Conservation (phyloP, 2,797 vertebrate species). For the Aphelocoma californica region DNA sequence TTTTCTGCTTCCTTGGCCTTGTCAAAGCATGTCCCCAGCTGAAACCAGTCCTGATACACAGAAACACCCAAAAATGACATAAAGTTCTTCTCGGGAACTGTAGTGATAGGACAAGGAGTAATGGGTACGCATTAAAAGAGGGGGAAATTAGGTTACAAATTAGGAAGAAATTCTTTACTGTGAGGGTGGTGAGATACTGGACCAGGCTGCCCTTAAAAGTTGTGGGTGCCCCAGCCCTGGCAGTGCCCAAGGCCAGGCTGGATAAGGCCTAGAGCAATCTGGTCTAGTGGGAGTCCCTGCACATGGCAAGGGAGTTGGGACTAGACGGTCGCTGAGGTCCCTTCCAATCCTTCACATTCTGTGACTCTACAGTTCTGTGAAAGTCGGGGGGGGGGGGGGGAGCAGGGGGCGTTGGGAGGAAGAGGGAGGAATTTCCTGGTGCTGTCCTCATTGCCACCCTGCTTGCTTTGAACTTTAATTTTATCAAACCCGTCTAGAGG, state of each 20-base stretch:
- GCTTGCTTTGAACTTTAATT: background rate
- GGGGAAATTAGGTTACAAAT: too few relatives aligned
- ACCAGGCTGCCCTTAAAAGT: background rate
- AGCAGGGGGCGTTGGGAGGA: rapidly evolving
- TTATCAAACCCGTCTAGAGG: background rate
- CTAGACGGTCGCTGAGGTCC: too few relatives aligned
- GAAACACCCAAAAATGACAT: background rate
- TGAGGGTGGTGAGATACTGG: background rate
- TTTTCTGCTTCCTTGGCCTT: background rate
- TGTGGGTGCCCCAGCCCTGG: background rate
- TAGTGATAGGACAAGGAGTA: too few relatives aligned
- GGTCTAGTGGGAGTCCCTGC: too few relatives aligned
- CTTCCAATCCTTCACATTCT: background rate
- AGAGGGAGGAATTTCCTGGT: background rate
- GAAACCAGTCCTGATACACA: background rate
- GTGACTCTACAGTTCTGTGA: background rate
- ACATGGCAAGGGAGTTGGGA: rapidly evolving
- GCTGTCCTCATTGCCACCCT: background rate
- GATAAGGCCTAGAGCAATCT: background rate
- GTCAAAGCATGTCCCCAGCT: rapidly evolving
- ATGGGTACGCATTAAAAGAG: background rate
- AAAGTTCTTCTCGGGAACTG: background rate
- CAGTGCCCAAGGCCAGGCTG: rapidly evolving
- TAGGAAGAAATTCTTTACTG: background rate
- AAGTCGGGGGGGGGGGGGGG: rapidly evolving